These are phyloP conservation scores for Charina bottae DNA, from an alignment of 2,113 vertebrate genomes.

Conservation along the genomic window DNA sequence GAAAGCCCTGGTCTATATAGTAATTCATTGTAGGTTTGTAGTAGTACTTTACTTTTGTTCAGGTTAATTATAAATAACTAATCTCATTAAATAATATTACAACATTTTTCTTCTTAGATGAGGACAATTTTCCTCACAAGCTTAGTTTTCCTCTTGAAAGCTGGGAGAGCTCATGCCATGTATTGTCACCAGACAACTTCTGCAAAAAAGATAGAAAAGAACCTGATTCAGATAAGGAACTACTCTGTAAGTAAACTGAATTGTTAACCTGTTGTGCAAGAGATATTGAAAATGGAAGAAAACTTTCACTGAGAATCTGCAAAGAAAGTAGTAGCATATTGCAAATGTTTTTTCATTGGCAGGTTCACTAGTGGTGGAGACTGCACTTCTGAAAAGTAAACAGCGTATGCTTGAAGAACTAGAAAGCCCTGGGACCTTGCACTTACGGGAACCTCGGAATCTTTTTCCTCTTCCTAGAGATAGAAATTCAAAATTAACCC, in stretches of 20 bases:
- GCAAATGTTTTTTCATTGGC: conserved; percentile 18
- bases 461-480: conserved; percentile 72
- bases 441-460: conserved; percentile 75
- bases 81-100: background rate
- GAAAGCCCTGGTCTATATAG: no score
- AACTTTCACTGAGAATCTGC: background rate
- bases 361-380: conserved; percentile 68
- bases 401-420: conserved; percentile 75
- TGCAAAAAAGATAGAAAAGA: conserved; percentile 56
- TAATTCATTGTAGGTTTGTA: background rate
- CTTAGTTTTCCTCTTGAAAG: rapidly evolving
- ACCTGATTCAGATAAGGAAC: conserved; percentile 14
- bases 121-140: rapidly evolving
- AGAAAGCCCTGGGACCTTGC: conserved; percentile 59
- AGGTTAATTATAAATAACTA: background rate
- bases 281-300: conserved; percentile 16
- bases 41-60: background rate
- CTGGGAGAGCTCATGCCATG: conserved; percentile 22
- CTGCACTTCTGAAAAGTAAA: conserved; percentile 66
- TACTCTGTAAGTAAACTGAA: conserved; percentile 55
- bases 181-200: conserved; percentile 34
- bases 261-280: conserved; percentile 69
- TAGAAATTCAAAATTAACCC: conserved; percentile 59
- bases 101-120: background rate
- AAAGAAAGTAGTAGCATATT: background rate